Evolutionary conservation across 2,888 invertebrate genomes (phyloP).

Genomic region (Isotomurus palustris): DNA sequence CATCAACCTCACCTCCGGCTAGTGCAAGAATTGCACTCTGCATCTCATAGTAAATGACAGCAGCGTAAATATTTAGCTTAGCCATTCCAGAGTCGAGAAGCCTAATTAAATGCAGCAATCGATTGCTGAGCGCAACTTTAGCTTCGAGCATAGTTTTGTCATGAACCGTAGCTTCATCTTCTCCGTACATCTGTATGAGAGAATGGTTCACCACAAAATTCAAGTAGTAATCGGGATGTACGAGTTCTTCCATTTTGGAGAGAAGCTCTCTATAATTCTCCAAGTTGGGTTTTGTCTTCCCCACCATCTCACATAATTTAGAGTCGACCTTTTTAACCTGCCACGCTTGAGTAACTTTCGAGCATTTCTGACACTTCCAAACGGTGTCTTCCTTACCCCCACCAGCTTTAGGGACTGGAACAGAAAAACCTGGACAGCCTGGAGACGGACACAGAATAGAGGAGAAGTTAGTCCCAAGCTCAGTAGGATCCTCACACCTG

Average conservation of each 20-base stretch:
- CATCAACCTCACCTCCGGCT: conserved; percentile 44
- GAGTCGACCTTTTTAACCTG: conserved; percentile 44
- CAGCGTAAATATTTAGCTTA: conserved; percentile 65
- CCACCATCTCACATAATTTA: conserved; percentile 41
- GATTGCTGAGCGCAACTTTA: conserved; percentile 47
- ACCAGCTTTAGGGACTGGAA: conserved; percentile 17
- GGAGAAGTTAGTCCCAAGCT: conserved; percentile 44
- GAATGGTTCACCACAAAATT: conserved; percentile 76
- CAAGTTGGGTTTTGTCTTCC: conserved; percentile 34
- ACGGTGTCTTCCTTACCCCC: conserved; percentile 21
- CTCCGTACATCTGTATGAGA: conserved; percentile 71
- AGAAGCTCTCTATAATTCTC: conserved; percentile 56
- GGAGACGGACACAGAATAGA: conserved; percentile 40
- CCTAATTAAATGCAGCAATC: conserved; percentile 48
- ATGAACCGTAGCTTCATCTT: conserved; percentile 51
- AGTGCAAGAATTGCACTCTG: conserved; percentile 48
- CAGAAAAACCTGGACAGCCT: conserved; percentile 27
- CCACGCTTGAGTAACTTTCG: conserved; percentile 39
- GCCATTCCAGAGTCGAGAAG: conserved; percentile 49
- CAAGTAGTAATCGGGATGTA: conserved; percentile 81
- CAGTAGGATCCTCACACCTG: conserved; percentile 41
- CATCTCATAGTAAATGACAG: conserved; percentile 72
- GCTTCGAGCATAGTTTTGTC: conserved; percentile 36
- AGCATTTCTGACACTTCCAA: conserved; percentile 43
- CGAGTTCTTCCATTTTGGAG: conserved; percentile 65